Percentiles rank a stretch among this genome's conserved stretches.
Conservation (phyloP, 2,113 vertebrate species). For the Fulmarus glacialis region DNA sequence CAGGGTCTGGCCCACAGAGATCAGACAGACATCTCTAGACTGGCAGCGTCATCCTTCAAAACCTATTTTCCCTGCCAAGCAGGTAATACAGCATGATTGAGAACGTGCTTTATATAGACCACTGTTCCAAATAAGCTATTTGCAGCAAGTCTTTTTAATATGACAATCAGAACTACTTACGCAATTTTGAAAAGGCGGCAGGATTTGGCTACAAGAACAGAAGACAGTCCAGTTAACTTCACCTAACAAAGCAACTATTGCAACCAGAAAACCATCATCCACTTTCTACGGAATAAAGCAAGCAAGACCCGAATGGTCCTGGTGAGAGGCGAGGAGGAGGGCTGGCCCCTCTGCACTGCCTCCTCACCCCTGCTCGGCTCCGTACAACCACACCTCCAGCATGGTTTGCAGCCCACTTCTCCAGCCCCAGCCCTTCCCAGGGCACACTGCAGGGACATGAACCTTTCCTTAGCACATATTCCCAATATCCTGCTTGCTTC, state of each 20-base stretch:
- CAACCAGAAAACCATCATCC: background rate
- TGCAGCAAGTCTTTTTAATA: background rate
- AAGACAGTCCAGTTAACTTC: background rate
- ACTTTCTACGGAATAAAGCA: background rate
- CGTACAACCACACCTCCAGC: background rate
- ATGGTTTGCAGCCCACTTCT: background rate
- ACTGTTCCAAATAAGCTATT: background rate
- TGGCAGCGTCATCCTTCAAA: background rate
- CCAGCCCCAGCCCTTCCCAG: background rate
- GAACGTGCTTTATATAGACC: fast-evolving
- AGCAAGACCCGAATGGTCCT: fast-evolving
- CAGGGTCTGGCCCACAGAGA: background rate
- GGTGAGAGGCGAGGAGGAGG: background rate
- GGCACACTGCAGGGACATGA: background rate
- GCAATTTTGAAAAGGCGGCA: background rate
- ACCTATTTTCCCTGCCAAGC: background rate
- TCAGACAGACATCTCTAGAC: background rate
- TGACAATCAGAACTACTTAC: background rate
- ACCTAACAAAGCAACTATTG: background rate
- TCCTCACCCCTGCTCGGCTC: background rate
- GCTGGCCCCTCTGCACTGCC: background rate
- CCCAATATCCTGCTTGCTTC: background rate
- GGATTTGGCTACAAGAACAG: background rate
- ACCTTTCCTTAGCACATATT: background rate
- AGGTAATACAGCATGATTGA: background rate